phyloP scores from a whole-genome alignment of 2,113 vertebrate species.

The Columbina picui region DNA sequence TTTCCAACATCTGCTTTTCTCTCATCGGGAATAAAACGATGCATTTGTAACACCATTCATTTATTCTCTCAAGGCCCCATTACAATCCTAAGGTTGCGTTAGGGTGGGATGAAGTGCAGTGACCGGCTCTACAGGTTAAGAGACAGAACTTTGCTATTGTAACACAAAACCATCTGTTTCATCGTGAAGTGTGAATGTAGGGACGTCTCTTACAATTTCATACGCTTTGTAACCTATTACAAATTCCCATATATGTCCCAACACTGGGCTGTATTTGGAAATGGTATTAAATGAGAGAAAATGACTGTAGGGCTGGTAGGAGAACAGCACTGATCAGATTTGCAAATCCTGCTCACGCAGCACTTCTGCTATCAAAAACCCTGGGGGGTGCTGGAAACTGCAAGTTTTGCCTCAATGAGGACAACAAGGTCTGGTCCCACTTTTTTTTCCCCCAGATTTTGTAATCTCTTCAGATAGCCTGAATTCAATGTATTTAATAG shows the following conservation, averaged over 20 bases:
- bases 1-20: background rate
- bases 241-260: background rate
- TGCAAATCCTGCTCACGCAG: background rate
- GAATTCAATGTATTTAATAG: background rate
- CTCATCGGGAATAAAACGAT: background rate
- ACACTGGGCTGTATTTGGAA: background rate
- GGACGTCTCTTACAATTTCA: background rate
- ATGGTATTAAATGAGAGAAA: rapidly evolving
- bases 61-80: background rate
- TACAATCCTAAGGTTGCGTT: background rate
- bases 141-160: background rate
- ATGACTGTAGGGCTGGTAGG: background rate
- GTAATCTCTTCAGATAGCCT: background rate
- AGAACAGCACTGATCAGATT: background rate
- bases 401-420: background rate
- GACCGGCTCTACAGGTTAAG: background rate
- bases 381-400: background rate
- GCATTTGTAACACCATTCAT: background rate
- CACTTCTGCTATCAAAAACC: background rate
- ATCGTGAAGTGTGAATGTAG: background rate
- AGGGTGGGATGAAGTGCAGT: background rate
- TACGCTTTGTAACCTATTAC: background rate
- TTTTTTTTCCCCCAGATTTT: background rate
- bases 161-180: background rate
- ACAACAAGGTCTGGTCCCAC: background rate